Conservation (phyloP, 2,888 invertebrate genomes). For the Mesochorus sp. region DNA sequence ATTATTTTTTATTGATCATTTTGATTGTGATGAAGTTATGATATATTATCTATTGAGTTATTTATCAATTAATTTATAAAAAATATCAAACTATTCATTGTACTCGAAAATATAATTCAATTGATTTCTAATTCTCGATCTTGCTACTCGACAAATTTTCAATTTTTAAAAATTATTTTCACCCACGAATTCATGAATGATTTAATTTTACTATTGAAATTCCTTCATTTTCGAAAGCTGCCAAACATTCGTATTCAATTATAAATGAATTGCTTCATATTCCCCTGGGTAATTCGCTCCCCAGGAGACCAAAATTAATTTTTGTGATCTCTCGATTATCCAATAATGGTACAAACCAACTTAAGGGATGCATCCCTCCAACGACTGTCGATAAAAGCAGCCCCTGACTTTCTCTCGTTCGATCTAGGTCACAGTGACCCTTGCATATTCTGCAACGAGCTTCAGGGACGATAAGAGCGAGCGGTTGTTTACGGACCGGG, state of each 20-base stretch:
- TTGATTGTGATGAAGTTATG: no score
- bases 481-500: background rate
- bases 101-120: no score
- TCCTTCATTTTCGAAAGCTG: background rate
- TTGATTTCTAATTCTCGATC: no score
- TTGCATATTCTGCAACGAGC: background rate
- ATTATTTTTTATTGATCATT: no score
- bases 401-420: background rate
- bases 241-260: background rate
- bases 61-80: no score
- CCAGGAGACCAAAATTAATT: background rate
- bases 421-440: background rate
- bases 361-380: background rate
- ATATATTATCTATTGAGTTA: no score
- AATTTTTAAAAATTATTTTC: background rate
- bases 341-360: background rate
- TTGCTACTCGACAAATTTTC: no score
- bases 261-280: background rate
- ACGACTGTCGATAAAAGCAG: conserved; percentile 33
- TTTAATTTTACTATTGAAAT: no score
- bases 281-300: background rate
- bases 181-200: no score
- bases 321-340: background rate
- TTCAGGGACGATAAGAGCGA: background rate
- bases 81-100: no score